Evolutionary conservation across 2,888 invertebrate genomes (phyloP).

Genomic region (Coenonympha glycerion): DNA sequence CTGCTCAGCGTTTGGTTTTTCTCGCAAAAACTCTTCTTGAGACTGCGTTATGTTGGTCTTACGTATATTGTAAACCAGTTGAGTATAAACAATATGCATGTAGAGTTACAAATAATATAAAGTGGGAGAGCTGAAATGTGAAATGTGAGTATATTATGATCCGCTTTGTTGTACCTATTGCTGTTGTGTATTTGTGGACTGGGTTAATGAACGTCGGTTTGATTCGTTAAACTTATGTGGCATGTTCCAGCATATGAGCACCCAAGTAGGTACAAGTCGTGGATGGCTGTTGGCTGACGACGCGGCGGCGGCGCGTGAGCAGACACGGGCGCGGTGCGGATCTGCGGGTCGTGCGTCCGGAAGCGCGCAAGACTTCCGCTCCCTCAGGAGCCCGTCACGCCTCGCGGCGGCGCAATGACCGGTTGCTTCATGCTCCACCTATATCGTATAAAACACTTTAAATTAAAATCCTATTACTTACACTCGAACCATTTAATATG

Average conservation of each 20-base stretch:
- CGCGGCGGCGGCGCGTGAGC: constrained; percentile 10
- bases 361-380: constrained; percentile 73
- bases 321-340: constrained; percentile 39
- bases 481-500: too few relatives aligned
- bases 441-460: not conserved
- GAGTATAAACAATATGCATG: too few relatives aligned
- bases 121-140: too few relatives aligned
- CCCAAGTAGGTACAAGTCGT: constrained; percentile 5
- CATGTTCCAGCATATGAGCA: constrained; percentile 7
- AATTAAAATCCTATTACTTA: not conserved
- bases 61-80: too few relatives aligned
- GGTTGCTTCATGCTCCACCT: constrained; percentile 11
- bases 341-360: constrained; percentile 63
- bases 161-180: too few relatives aligned
- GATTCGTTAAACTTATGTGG: not conserved
- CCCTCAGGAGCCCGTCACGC: constrained; percentile 68
- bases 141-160: too few relatives aligned
- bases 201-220: too few relatives aligned
- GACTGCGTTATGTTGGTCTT: too few relatives aligned
- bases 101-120: too few relatives aligned
- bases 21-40: constrained; percentile 27
- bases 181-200: too few relatives aligned
- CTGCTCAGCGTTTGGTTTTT: constrained; percentile 38
- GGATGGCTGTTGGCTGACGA: constrained; percentile 16
- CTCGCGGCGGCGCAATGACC: constrained; percentile 36